Percentiles rank a stretch among this genome's conserved stretches.
phyloP scores from a whole-genome alignment of 1,140 invertebrate genomes.

The Apis laboriosa region DNA sequence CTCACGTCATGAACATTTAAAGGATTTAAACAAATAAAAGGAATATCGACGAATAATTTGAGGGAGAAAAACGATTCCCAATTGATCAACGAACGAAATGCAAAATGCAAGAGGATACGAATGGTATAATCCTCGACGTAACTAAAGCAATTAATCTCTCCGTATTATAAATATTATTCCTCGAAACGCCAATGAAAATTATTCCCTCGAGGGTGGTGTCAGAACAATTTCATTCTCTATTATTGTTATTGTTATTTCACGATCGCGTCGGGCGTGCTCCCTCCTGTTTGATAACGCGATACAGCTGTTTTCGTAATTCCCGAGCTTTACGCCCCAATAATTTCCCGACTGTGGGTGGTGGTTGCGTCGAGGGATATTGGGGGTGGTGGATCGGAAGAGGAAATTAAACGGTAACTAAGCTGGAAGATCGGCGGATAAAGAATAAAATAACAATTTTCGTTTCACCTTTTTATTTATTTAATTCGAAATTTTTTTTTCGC shows the following conservation, averaged over 20 bases:
- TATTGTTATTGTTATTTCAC: neutral
- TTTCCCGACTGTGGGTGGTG: neutral
- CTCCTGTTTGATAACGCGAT: neutral
- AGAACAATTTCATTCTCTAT: neutral
- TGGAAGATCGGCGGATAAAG: no score
- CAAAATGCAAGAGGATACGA: neutral
- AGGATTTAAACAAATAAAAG: no score
- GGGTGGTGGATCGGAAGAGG: neutral
- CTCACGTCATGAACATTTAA: no score
- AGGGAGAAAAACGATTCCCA: neutral
- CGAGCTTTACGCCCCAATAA: neutral
- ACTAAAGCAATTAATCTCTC: conserved; percentile 4
- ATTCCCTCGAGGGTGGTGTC: neutral
- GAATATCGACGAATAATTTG: no score
- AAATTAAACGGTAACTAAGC: neutral
- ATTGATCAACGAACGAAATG: neutral
- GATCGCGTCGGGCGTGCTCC: no score
- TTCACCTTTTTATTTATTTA: no score
- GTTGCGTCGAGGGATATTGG: neutral
- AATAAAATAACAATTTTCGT: no score
- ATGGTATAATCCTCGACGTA: neutral
- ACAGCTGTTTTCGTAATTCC: conserved; percentile 1
- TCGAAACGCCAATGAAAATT: conserved; percentile 1
- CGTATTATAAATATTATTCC: neutral
- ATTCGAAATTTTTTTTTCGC: no score